Evolutionary conservation across 2,113 vertebrate species (phyloP), one percentile per base, ranked within the genome.

Genomic region (Cynoglossus semilaevis): DNA sequence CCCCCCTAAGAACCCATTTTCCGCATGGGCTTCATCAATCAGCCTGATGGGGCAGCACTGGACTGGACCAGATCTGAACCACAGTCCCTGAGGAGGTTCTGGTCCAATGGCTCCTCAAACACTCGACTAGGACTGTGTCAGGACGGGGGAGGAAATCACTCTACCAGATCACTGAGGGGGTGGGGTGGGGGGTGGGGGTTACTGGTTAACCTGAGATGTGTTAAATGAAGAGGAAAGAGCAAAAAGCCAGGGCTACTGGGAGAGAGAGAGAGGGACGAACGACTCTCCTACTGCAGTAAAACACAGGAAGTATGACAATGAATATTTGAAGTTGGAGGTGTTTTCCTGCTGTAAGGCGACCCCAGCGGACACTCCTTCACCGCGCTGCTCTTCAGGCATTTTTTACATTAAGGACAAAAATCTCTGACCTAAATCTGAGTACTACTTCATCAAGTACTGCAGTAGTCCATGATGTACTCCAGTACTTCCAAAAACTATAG

Each of bases 141-240:
- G 15, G 36, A 7, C 54, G 5, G 14, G 38, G 15, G 11, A 43
- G 50, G 15, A 59, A 67, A 50, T 15, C 40, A 22, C 37, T 67
- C 5, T 9, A n/a, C n/a, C n/a, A n/a, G n/a, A n/a, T n/a, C n/a
- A n/a, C n/a, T n/a, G n/a, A n/a, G n/a, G n/a, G n/a, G n/a, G n/a
- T n/a, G n/a, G 57, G 40, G 41, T 44, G 18, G 45, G 50, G 36
- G 7, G 5, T 54, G 14, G 1, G 63, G 64, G 38, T 65, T 79
- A 79, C 59, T 77, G 53, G 14, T 71, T 75, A 72, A 74, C 62
- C 36, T 5, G 44, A 63, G 15, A 54, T 14, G 15, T 1, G 13
- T 4, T 18, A 74, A 72, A 77, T 72, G 74, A 69, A 13, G 7
- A 15, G 43, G 46, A 67, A 59, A 50, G 58, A 49, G 43, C 22